phyloP scores from a whole-genome alignment of 2,888 invertebrate genomes.

The Brenthis daphne region DNA sequence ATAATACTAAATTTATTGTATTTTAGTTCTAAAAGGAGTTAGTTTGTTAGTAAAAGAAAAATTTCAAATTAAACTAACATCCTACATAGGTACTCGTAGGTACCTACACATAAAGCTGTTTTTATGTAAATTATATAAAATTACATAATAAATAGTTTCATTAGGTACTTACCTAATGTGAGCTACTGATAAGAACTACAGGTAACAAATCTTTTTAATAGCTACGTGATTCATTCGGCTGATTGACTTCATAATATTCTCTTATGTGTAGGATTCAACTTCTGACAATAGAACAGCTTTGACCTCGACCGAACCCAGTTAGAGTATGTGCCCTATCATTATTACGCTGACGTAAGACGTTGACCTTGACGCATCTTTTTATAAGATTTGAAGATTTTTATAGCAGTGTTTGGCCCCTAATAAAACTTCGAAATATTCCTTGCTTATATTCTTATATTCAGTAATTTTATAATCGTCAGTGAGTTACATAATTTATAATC shows the following conservation, averaged over 20 bases:
- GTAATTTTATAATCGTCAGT: too few species aligned
- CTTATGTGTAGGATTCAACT: constrained; percentile 42
- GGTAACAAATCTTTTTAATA: constrained; percentile 13
- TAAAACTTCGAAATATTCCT: too few species aligned
- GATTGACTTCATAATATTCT: constrained; percentile 41
- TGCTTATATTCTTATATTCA: too few species aligned
- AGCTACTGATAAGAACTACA: constrained; percentile 8
- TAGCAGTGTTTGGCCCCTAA: neutral
- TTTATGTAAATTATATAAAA: too few species aligned
- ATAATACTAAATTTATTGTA: too few species aligned
- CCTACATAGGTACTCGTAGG: too few species aligned
- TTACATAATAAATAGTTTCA: neutral
- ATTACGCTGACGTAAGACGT: constrained; percentile 46
- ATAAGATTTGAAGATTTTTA: constrained; percentile 37
- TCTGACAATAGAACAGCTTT: constrained; percentile 71
- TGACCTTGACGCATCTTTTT: constrained; percentile 44
- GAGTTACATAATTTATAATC: too few species aligned
- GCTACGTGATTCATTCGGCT: constrained; percentile 37
- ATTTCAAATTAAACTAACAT: neutral
- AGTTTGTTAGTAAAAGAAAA: neutral
- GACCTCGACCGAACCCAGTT: constrained; percentile 68
- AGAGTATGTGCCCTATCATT: constrained; percentile 44
- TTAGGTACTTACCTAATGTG: neutral
- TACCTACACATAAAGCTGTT: too few species aligned
- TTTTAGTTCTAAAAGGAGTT: neutral